Evolutionary conservation across 2,797 vertebrate genomes (phyloP), one percentile per base, ranked within the genome.

Genomic region (Cossypha caffra): DNA sequence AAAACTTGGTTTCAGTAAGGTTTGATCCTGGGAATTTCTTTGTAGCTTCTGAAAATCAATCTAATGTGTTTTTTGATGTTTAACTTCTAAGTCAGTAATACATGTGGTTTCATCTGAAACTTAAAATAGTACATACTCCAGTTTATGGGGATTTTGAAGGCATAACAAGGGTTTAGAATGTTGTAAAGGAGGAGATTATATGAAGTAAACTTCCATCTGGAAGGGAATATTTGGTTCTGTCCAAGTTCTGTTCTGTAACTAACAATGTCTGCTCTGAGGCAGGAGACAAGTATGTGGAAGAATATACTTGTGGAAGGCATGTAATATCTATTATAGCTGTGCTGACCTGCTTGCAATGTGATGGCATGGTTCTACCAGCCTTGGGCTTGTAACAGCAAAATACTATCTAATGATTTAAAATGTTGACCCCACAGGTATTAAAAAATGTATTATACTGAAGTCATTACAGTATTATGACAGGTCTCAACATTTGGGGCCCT

Each of bases 1-100:
- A 1, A 52, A 72, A 64, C 2, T 62, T 0, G 0, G 5, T 19
- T 68, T 74, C 47, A 24, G 13, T 37, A 23, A 29, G 21, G 21
- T 40, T 67, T 64, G 4, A 47, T 91, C 13, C 11, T 55, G 42
- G 19, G 16, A 1, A 4, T 62, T 82, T 55, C 21, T 66, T 67
- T 67, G 11, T 67, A 38, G 16, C 33, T 64, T 47, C 38, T 80
- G 59, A 76, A 75, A 79, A 33, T 74, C 9, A 16, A 54, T 9
- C 12, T 66, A 16, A 50, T 19, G 14, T 18, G 5, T 1, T 33
- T 74, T 71, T 58, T 81, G 29, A 23, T 4, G 1, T 29, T 78
- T 26, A 82, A 28, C 20, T 75, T 75, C 26, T 26, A 50, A 33
- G 15, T 69, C 20, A 25, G 6, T 37, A 43, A 20, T 35, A 7